phyloP scores from a whole-genome alignment of 1,140 invertebrate species.

The Cydia fagiglandana region DNA sequence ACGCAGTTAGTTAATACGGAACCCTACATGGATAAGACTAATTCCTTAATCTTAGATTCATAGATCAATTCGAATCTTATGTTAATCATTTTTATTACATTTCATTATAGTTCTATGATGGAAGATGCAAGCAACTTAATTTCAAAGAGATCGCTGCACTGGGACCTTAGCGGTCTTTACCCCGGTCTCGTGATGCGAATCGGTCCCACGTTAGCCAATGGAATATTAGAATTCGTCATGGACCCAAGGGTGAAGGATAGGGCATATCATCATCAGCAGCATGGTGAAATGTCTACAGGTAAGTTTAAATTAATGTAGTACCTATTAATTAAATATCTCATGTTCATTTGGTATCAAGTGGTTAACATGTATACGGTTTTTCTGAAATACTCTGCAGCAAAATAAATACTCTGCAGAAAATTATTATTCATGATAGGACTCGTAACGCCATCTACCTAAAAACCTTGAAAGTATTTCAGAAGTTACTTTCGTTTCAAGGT shows the following conservation, averaged over 20 bases:
- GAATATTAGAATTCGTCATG: conserved; percentile 86
- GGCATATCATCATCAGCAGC: conserved; percentile 52
- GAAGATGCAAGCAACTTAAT: conserved; percentile 85
- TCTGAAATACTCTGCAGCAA: too few relatives aligned
- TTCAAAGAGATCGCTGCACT: conserved; percentile 84
- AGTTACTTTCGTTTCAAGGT: conserved; percentile 2
- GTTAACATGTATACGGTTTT: too few relatives aligned
- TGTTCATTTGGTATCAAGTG: too few relatives aligned
- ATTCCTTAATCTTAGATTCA: too few relatives aligned
- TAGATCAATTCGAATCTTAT: background rate
- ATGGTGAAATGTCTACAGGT: conserved; percentile 66
- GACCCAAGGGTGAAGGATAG: conserved; percentile 80
- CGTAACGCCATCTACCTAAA: conserved; percentile 42
- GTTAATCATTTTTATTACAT: background rate
- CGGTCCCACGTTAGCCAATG: conserved; percentile 82
- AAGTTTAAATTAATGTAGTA: background rate
- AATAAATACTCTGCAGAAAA: background rate
- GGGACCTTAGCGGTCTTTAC: conserved; percentile 85
- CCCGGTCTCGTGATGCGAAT: conserved; percentile 86
- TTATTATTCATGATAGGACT: background rate
- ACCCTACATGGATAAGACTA: too few relatives aligned
- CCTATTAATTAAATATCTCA: too few relatives aligned
- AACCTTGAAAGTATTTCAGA: background rate
- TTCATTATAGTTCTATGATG: conserved; percentile 75
- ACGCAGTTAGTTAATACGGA: too few relatives aligned